Conservation (phyloP, 2,888 invertebrate genomes). For the Trilocha varians region DNA sequence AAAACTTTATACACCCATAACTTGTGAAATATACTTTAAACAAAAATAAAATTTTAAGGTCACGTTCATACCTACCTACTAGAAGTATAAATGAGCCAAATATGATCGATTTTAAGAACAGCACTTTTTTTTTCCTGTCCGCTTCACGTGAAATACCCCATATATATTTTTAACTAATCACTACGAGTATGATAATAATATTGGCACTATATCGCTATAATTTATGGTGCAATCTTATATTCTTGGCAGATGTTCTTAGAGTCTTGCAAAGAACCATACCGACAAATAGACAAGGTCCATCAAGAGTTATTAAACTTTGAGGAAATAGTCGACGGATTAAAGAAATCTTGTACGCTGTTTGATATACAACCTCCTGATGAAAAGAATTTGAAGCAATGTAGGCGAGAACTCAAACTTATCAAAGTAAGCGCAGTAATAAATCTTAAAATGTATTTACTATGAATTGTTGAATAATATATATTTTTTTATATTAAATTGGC, state of each 20-base stretch:
- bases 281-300: constrained; percentile 79
- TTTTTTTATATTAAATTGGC: not conserved
- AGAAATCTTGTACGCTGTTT: constrained; percentile 85
- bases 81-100: no score
- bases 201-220: no score
- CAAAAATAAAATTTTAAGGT: no score
- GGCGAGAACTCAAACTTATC: constrained; percentile 82
- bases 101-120: no score
- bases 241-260: constrained; percentile 72
- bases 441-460: not conserved
- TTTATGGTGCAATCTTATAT: not conserved
- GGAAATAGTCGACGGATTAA: constrained; percentile 76
- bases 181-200: no score
- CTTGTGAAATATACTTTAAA: no score
- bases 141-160: no score
- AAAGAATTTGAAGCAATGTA: constrained; percentile 80
- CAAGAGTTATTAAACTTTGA: constrained; percentile 78
- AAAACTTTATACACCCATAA: no score
- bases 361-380: constrained; percentile 90
- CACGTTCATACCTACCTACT: no score
- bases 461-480: not conserved
- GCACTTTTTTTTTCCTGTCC: no score
- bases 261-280: constrained; percentile 78
- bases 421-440: constrained; percentile 65
- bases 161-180: no score